Conservation (phyloP, 37 sponge, comb jelly and placozoan species). For the Geodia barretti region DNA sequence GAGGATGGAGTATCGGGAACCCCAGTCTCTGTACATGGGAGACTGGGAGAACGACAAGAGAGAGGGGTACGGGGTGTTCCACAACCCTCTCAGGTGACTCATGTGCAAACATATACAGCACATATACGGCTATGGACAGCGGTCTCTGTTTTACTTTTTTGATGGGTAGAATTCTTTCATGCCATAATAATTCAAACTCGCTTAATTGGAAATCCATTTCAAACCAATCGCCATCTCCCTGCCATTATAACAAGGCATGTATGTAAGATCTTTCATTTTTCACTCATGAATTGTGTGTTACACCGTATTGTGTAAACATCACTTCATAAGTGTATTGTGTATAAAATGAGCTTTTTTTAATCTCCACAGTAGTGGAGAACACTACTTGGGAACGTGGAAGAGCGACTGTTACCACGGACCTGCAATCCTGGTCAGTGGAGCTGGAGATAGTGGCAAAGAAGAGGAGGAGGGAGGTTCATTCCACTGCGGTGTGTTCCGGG, state of each 20-base stretch:
- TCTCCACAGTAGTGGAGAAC: slow-evolving; percentile 13
- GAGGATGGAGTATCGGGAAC: slow-evolving; percentile 32
- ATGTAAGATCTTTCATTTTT: no score
- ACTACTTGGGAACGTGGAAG: slow-evolving; percentile 72
- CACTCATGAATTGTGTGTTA: neutral
- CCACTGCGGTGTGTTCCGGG: neutral
- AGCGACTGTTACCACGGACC: slow-evolving; percentile 48
- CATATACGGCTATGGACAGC: neutral
- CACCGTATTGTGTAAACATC: no score
- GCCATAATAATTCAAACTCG: no score
- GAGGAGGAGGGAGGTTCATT: no score
- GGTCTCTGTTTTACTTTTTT: neutral
- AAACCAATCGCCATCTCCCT: no score
- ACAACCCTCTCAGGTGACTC: slow-evolving; percentile 33
- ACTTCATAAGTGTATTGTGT: no score
- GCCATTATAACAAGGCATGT: no score
- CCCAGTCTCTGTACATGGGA: slow-evolving; percentile 38
- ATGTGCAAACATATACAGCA: neutral
- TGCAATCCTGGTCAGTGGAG: slow-evolving; percentile 38
- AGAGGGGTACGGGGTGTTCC: slow-evolving; percentile 62
- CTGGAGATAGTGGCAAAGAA: no score
- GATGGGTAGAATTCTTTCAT: no score
- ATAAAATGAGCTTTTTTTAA: no score
- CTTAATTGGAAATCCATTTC: no score
- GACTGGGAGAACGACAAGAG: slow-evolving; percentile 55